Percentiles rank a stretch among this genome's conserved stretches.
These are phyloP conservation scores for Mayetiola destructor DNA, from an alignment of 2,888 invertebrate genomes.

Conservation along the genomic window DNA sequence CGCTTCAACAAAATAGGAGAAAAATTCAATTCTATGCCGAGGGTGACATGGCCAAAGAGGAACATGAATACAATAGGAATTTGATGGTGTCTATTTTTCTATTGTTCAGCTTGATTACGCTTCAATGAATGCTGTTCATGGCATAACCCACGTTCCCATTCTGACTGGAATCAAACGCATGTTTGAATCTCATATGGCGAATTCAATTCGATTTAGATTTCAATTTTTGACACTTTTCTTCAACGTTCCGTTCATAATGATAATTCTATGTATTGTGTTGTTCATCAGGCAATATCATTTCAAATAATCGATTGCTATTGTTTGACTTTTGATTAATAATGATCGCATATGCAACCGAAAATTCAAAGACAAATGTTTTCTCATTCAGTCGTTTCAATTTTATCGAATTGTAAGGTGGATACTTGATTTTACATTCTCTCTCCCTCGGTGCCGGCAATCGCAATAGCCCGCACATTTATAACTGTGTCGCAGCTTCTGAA, in stretches of 20 bases:
- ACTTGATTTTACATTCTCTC: too few species aligned
- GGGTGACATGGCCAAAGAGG: slow-evolving; percentile 3
- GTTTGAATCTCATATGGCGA: not conserved
- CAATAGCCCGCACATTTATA: slow-evolving; percentile 3
- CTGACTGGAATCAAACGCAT: not conserved
- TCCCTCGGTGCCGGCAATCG: too few species aligned
- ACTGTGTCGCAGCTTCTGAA: too few species aligned
- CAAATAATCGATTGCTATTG: slow-evolving; percentile 6
- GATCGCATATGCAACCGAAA: not conserved
- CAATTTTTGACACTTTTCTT: not conserved
- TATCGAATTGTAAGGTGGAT: not conserved
- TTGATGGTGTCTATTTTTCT: slow-evolving; percentile 6
- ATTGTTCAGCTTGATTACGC: not conserved
- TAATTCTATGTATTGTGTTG: not conserved
- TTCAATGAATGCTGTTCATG: not conserved
- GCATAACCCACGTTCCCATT: not conserved
- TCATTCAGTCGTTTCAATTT: too few species aligned
- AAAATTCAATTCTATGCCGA: not conserved
- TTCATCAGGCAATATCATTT: not conserved
- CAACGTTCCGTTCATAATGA: not conserved
- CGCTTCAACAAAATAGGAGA: not conserved
- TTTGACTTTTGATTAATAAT: slow-evolving; percentile 1
- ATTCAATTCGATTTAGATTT: slow-evolving; percentile 14
- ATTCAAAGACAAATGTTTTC: not conserved
- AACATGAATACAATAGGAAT: not conserved